Conservation (phyloP, 1,140 invertebrate species). For the Drosophila subpulchrella region DNA sequence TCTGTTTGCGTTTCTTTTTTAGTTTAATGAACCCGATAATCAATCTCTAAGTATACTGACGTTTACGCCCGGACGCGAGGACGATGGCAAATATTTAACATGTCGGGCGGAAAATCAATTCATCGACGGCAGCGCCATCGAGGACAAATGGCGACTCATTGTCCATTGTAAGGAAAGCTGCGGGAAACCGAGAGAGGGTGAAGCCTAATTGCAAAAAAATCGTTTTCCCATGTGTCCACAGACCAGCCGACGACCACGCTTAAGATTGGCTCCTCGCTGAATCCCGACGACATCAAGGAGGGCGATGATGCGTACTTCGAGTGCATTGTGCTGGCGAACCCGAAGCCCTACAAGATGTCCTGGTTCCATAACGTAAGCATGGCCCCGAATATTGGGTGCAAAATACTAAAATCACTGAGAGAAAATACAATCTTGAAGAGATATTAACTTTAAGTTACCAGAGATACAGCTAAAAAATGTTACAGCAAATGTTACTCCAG, state of each 20-base stretch:
- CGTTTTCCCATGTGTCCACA: constrained; percentile 73
- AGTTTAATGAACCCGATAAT: constrained; percentile 93
- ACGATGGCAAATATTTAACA: constrained; percentile 94
- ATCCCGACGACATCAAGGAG: constrained; percentile 93
- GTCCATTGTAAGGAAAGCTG: constrained; percentile 88
- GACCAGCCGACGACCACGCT: constrained; percentile 90
- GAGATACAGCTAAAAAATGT: too few relatives aligned
- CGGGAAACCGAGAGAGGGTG: constrained; percentile 4
- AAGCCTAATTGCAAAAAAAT: constrained; percentile 62
- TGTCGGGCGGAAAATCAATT: constrained; percentile 94
- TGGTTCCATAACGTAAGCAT: constrained; percentile 93
- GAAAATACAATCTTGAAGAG: background rate
- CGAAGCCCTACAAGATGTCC: constrained; percentile 91
- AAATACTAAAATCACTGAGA: background rate
- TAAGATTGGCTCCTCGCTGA: constrained; percentile 91
- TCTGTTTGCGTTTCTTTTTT: constrained; percentile 82
- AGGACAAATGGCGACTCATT: constrained; percentile 92
- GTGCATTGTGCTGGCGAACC: constrained; percentile 92
- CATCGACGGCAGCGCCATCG: constrained; percentile 91
- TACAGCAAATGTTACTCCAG: too few relatives aligned
- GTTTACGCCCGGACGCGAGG: constrained; percentile 92
- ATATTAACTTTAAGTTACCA: background rate
- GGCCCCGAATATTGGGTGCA: constrained; percentile 23
- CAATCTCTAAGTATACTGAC: constrained; percentile 92
- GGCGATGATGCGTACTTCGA: constrained; percentile 93